A percentile compares a stretch with the other conserved stretches of the same genome.
These are phyloP conservation scores for Tenebrosternarchus preto DNA, from an alignment of 2,113 vertebrate species.

Conservation along the genomic window DNA sequence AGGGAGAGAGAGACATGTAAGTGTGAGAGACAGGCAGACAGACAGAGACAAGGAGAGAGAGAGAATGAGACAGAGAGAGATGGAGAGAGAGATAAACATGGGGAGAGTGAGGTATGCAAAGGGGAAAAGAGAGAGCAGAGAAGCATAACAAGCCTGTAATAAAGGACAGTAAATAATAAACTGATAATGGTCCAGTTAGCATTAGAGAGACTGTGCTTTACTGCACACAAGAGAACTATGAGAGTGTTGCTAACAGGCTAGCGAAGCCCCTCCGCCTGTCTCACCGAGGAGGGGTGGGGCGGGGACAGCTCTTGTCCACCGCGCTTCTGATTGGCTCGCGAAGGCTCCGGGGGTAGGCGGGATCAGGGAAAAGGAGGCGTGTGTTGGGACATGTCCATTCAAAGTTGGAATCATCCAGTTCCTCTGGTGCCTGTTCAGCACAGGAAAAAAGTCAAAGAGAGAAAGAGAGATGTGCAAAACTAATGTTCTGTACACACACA, in stretches of 20 bases:
- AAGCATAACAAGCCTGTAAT: too few species aligned
- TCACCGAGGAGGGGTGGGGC: constrained; percentile 72
- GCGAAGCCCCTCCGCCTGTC: background rate
- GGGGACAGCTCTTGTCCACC: constrained; percentile 94
- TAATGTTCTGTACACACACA: too few species aligned
- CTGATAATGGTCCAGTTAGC: too few species aligned
- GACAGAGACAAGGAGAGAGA: background rate
- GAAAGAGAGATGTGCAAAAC: too few species aligned
- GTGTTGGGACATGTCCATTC: constrained; percentile 98
- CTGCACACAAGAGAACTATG: too few species aligned
- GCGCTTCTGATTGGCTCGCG: constrained; percentile 94
- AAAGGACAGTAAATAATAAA: too few species aligned
- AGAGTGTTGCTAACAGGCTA: too few species aligned
- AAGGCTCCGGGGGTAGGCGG: constrained; percentile 89
- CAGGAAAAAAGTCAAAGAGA: background rate
- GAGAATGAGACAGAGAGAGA: too few species aligned
- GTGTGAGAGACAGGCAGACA: background rate
- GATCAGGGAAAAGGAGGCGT: constrained; percentile 94
- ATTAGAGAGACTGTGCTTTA: too few species aligned
- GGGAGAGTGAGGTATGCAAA: too few species aligned
- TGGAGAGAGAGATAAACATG: too few species aligned
- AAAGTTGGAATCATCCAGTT: constrained; percentile 95
- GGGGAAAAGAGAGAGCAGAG: too few species aligned
- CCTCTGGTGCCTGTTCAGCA: constrained; percentile 65
- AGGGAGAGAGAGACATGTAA: background rate